Percentiles rank a stretch among this genome's conserved stretches.
Evolutionary conservation across 2,797 vertebrate species (phyloP).

Genomic region (Hapalemur alaotrensis): DNA sequence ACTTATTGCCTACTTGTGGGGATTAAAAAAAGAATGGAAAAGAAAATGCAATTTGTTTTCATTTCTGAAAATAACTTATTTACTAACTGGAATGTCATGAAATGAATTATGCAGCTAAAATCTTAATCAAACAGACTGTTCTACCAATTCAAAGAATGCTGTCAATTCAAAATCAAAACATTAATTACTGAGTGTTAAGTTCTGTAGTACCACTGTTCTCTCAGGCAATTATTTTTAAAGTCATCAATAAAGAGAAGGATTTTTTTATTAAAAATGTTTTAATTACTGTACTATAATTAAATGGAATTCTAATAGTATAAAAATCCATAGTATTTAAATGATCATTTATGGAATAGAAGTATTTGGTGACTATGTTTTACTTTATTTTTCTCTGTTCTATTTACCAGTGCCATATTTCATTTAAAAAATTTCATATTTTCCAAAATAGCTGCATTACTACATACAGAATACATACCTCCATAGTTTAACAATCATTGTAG

Average conservation of each 20-base stretch:
- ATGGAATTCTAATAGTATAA: slow-evolving; percentile 33
- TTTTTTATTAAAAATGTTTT: slow-evolving; percentile 54
- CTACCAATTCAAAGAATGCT: slow-evolving; percentile 45
- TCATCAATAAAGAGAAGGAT: slow-evolving; percentile 49
- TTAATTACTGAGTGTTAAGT: slow-evolving; percentile 53
- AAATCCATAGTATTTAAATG: background rate
- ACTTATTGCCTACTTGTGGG: slow-evolving; percentile 66
- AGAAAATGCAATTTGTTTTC: slow-evolving; percentile 74
- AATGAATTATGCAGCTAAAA: slow-evolving; percentile 72
- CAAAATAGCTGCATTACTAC: background rate
- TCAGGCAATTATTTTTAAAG: slow-evolving; percentile 67
- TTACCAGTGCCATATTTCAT: background rate
- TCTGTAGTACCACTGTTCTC: slow-evolving; percentile 47
- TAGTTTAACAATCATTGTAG: background rate
- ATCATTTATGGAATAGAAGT: background rate
- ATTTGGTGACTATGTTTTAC: slow-evolving; percentile 5
- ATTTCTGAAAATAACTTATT: slow-evolving; percentile 73
- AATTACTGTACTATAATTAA: background rate
- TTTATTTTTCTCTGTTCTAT: slow-evolving; percentile 38
- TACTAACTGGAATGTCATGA: slow-evolving; percentile 75
- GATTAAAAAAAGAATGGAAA: slow-evolving; percentile 35
- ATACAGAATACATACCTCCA: background rate
- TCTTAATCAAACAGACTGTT: slow-evolving; percentile 5
- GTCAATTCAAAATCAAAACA: slow-evolving; percentile 61
- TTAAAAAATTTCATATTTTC: background rate